phyloP scores from a whole-genome alignment of 2,113 vertebrate species.

The Eleginops maclovinus region DNA sequence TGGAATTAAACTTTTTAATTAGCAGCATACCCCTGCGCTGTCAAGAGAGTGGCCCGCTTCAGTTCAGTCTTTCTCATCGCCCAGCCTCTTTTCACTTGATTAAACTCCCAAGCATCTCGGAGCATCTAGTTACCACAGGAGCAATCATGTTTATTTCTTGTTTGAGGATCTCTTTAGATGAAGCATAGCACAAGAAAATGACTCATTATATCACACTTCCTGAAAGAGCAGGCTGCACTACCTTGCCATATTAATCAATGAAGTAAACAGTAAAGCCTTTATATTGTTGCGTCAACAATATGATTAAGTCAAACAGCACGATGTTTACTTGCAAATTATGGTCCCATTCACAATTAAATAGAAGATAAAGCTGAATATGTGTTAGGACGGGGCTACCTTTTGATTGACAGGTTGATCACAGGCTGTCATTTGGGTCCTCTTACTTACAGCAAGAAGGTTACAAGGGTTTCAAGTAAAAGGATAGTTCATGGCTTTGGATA shows the following conservation, averaged over 20 bases:
- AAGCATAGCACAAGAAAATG: conserved; percentile 11
- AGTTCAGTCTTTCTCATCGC: conserved; percentile 65
- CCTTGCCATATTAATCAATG: conserved; percentile 8
- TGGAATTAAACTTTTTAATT: conserved; percentile 87
- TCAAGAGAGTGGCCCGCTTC: conserved; percentile 73
- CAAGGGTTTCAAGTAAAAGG: no score
- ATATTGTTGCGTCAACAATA: not conserved
- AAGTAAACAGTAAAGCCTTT: not conserved
- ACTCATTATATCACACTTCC: conserved; percentile 25
- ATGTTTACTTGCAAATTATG: no score
- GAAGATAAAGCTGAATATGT: no score
- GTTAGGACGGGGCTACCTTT: no score
- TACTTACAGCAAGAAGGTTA: no score
- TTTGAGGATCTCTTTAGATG: conserved; percentile 61
- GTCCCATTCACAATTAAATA: no score
- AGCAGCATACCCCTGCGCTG: conserved; percentile 70
- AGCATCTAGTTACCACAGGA: conserved; percentile 53
- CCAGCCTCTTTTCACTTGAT: conserved; percentile 68
- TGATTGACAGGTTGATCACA: no score
- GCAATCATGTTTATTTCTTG: conserved; percentile 68
- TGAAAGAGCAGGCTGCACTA: not conserved
- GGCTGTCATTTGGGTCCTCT: no score
- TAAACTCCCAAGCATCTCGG: conserved; percentile 51
- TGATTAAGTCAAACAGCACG: conserved; percentile 7
- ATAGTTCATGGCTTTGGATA: not conserved